A percentile compares a stretch with the other conserved stretches of the same genome.
Conservation (phyloP, 1,140 invertebrate genomes). For the Hyles euphorbiae region DNA sequence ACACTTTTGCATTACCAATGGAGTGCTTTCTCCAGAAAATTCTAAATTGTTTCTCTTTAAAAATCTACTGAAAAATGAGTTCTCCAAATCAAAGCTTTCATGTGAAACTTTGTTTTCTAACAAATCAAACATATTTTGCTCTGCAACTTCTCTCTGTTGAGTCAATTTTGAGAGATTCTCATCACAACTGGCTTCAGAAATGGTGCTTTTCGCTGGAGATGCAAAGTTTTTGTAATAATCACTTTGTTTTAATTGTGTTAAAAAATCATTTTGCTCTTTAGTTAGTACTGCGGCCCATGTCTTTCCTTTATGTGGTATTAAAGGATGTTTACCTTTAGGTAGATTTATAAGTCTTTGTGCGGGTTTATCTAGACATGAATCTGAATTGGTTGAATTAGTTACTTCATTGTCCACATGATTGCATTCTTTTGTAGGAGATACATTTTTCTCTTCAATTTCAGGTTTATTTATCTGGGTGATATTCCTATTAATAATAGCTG, state of each 20-base stretch:
- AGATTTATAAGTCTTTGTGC: constrained; percentile 3
- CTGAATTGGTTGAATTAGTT: neutral
- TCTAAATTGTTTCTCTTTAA: constrained; percentile 61
- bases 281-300: constrained; percentile 62
- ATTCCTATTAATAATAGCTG: constrained; percentile 5
- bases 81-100: constrained; percentile 84
- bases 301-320: constrained; percentile 36
- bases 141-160: constrained; percentile 74
- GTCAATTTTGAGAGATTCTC: constrained; percentile 58
- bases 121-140: constrained; percentile 82
- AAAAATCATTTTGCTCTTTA: constrained; percentile 66
- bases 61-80: constrained; percentile 78
- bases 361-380: neutral
- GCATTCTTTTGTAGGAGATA: neutral
- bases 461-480: constrained; percentile 1
- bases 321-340: constrained; percentile 34
- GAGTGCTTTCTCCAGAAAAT: constrained; percentile 64
- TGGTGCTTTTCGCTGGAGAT: constrained; percentile 46
- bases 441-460: neutral
- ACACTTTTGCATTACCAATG: constrained; percentile 56
- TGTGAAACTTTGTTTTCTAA: constrained; percentile 82
- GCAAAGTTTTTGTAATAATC: constrained; percentile 59
- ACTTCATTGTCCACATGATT: neutral
- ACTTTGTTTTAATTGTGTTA: constrained; percentile 62
- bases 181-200: constrained; percentile 59